Percentiles rank a stretch among this genome's conserved stretches.
phyloP scores from a whole-genome alignment of 2,113 vertebrate genomes.

The Calyptommatus sinebrachiatus region DNA sequence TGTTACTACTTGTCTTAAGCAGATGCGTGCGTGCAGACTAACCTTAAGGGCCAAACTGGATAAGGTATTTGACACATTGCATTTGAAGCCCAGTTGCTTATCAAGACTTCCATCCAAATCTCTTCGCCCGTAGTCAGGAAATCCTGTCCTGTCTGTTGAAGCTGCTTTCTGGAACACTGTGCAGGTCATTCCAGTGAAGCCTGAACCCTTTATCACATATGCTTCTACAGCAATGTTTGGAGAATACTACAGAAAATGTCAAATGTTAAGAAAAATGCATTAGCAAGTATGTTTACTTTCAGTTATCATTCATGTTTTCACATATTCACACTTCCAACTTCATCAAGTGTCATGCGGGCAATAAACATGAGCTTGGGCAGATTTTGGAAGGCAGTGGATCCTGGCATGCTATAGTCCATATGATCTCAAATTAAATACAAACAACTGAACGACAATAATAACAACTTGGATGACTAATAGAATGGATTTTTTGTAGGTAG shows the following conservation, averaged over 20 bases:
- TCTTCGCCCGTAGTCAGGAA: conserved; percentile 74
- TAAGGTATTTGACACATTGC: conserved; percentile 89
- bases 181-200: conserved; percentile 95
- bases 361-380: too few relatives aligned
- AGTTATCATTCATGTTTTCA: neutral
- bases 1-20: neutral
- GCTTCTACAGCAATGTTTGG: conserved; percentile 95
- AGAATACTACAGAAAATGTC: conserved; percentile 79
- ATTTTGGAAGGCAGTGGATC: too few relatives aligned
- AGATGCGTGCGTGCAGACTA: neutral
- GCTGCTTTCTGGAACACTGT: conserved; percentile 89
- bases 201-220: conserved; percentile 83
- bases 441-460: too few relatives aligned
- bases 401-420: too few relatives aligned
- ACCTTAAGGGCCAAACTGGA: conserved; percentile 92
- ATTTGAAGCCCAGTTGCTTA: conserved; percentile 95
- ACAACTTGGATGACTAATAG: neutral
- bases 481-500: neutral
- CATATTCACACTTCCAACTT: neutral
- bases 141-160: conserved; percentile 75
- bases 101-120: conserved; percentile 81
- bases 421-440: too few relatives aligned
- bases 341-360: too few relatives aligned
- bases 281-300: too few relatives aligned
- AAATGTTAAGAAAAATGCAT: too few relatives aligned